phyloP scores from a whole-genome alignment of 2,797 vertebrate genomes.

The Bovichtus diacanthus region DNA sequence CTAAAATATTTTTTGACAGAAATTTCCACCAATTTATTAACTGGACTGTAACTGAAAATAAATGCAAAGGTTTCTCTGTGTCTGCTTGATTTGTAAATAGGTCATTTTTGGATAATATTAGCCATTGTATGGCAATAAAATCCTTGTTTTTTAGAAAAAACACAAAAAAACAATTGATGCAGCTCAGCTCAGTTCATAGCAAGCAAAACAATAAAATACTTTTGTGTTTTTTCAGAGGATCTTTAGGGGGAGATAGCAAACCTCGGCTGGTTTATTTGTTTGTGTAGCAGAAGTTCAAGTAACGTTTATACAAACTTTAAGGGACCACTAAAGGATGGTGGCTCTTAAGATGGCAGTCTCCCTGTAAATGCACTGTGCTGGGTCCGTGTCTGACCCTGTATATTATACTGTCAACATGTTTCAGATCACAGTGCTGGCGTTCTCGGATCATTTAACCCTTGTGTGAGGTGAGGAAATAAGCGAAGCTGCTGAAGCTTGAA shows the following conservation, averaged over 20 bases:
- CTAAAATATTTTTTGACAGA: not conserved
- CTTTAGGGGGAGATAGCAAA: too few species aligned
- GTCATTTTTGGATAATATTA: too few species aligned
- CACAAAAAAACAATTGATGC: too few species aligned
- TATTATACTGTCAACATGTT: not conserved
- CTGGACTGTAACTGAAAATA: too few species aligned
- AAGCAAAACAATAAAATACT: too few species aligned
- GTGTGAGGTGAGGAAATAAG: not conserved
- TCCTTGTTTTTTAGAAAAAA: too few species aligned
- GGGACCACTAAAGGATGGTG: not conserved
- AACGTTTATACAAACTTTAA: too few species aligned
- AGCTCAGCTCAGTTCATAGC: too few species aligned
- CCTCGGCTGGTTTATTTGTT: not conserved
- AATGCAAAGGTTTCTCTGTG: too few species aligned
- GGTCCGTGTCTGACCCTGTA: not conserved
- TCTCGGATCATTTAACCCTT: constrained; percentile 3
- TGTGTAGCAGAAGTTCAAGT: not conserved
- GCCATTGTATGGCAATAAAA: too few species aligned
- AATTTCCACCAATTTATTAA: not conserved
- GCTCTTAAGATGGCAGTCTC: not conserved
- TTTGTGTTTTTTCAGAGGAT: too few species aligned
- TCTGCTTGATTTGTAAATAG: too few species aligned
- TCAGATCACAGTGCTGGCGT: not conserved
- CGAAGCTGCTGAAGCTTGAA: constrained; percentile 1
- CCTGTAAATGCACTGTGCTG: not conserved